Evolutionary conservation across 2,888 invertebrate genomes (phyloP).

Genomic region (Calameuta filiformis): DNA sequence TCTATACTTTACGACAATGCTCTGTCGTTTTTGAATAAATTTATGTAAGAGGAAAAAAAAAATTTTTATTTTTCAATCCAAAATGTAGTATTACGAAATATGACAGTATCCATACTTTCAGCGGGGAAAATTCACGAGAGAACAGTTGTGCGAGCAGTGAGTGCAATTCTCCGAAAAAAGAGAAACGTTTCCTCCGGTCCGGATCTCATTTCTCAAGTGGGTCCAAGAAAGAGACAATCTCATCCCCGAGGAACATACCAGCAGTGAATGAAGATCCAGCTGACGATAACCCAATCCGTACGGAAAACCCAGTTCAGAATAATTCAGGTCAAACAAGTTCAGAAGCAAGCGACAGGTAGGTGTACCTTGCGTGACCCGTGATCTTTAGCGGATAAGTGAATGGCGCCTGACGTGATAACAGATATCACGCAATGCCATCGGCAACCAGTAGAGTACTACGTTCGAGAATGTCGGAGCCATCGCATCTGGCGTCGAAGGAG

Average conservation of each 20-base stretch:
- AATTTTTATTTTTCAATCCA: background rate
- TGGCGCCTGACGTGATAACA: background rate
- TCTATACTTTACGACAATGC: background rate
- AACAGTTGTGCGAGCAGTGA: slow-evolving; percentile 44
- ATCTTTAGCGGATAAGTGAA: background rate
- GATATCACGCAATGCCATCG: slow-evolving; percentile 14
- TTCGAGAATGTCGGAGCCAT: slow-evolving; percentile 26
- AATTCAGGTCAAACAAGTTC: background rate
- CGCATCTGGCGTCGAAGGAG: slow-evolving; percentile 24
- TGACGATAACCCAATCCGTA: background rate
- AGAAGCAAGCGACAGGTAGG: background rate
- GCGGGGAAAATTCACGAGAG: slow-evolving; percentile 32
- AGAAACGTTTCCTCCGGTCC: slow-evolving; percentile 38
- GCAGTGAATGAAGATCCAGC: background rate
- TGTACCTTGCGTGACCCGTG: background rate
- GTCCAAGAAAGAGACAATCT: slow-evolving; percentile 29
- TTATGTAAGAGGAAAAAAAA: background rate
- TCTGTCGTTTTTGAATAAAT: background rate
- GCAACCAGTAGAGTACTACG: slow-evolving; percentile 19
- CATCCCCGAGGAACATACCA: background rate
- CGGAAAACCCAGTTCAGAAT: background rate
- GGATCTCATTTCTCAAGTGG: slow-evolving; percentile 41
- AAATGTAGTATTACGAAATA: background rate
- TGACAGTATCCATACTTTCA: slow-evolving; percentile 1
- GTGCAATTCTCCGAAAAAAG: slow-evolving; percentile 37